These are phyloP conservation scores for Sebastes itinus DNA, from an alignment of 2,797 vertebrate species.

Conservation along the genomic window DNA sequence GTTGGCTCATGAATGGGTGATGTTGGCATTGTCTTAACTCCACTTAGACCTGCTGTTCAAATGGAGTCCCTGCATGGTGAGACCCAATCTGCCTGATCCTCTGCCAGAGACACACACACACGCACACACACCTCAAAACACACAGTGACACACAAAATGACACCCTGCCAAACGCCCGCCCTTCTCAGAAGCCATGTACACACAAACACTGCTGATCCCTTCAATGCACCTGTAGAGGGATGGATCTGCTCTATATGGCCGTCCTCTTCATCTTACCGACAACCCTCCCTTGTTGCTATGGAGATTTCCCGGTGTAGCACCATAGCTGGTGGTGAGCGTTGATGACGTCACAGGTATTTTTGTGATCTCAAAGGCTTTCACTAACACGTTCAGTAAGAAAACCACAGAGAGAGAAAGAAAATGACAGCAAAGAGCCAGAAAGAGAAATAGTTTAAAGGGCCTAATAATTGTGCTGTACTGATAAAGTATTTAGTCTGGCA, in stretches of 20 bases:
- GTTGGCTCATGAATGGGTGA: background rate
- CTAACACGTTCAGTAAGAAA: background rate
- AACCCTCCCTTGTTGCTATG: constrained; percentile 66
- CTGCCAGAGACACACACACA: constrained; percentile 23
- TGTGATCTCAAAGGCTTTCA: constrained; percentile 5
- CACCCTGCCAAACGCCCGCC: background rate
- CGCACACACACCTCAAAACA: background rate
- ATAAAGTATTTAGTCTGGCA: background rate
- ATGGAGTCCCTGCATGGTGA: constrained; percentile 16
- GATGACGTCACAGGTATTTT: constrained; percentile 49
- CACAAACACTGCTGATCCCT: constrained; percentile 3
- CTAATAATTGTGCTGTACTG: background rate
- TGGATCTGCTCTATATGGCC: constrained; percentile 9
- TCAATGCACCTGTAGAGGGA: constrained; percentile 44
- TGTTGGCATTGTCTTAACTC: constrained; percentile 1
- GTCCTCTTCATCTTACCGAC: constrained; percentile 25
- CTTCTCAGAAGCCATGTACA: background rate
- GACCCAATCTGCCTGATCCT: constrained; percentile 11
- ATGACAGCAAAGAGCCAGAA: background rate
- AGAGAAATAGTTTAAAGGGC: no score
- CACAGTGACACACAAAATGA: background rate
- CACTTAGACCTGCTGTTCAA: constrained; percentile 15
- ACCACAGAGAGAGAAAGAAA: background rate
- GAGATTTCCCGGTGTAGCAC: constrained; percentile 53
- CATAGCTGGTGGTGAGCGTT: constrained; percentile 37